Evolutionary conservation across 1,140 invertebrate species (phyloP), one percentile per base, ranked within the genome.

Genomic region (Caenorhabditis brenneri): DNA sequence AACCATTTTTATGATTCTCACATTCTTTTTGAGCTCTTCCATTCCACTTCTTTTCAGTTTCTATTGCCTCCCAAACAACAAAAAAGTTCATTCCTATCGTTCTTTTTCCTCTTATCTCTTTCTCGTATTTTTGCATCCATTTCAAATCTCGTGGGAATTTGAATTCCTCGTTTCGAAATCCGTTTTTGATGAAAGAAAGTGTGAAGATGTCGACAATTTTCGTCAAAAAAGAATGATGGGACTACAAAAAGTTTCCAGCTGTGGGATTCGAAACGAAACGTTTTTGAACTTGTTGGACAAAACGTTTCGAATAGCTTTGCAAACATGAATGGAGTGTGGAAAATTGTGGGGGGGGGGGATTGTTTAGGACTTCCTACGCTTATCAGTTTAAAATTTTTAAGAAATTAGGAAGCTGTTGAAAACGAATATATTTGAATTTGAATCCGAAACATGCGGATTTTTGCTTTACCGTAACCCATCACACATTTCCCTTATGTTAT

Each of bases 171-270:
- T 19, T 74, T 74, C 36, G 36, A 42, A 74, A 74, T 74, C 65
- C 65, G 65, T 42, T 74, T 74, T 74, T 74, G 65, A 74, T 74
- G 65, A 42, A 74, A 74, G 65, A 74, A 74, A 42, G 36, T 42
- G 36, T 74, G 65, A 42, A 74, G 65, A 46, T 74, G 65, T 74
- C 65, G 65, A 74, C 65, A 74, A 74, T 74, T 74, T 42, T 42
- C 36, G 65, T 74, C 36, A 74, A 74, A 74, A 74, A 74, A 24
- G 65, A 74, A 12, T 42, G 36, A 74, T 74, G 65, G 19, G 19
- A 6, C n/a, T 36, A 16, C 22, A 9, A 74, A 46, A 42, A 39
- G 65, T 42, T 5, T 74, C 65, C 65, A 74, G 65, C 65, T 74
- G 65, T 74, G 65, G 36, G 36, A 42, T 74, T 42, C 65, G n/a